A percentile compares a stretch with the other conserved stretches of the same genome.
phyloP scores from a whole-genome alignment of 2,113 vertebrate species.

The Pterophyllum scalare region DNA sequence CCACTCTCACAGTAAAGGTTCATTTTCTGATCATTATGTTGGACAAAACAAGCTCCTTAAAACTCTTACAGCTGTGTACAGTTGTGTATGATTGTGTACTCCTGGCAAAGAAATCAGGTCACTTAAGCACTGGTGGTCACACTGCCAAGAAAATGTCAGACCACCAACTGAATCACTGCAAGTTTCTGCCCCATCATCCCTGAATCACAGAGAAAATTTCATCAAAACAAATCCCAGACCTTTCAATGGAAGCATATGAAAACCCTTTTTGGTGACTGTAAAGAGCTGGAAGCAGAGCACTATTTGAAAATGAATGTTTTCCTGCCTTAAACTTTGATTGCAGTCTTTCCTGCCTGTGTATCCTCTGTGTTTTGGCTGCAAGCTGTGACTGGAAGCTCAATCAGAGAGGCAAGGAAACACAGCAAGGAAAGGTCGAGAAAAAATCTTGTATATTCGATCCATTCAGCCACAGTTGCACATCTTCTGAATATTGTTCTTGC shows the following conservation, averaged over 20 bases:
- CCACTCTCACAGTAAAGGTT: background rate
- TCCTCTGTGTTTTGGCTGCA: conserved; percentile 20
- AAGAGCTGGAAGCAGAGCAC: background rate
- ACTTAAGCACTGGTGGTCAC: background rate
- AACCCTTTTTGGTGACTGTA: background rate
- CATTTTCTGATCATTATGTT: background rate
- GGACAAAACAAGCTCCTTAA: conserved; percentile 17
- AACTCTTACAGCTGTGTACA: background rate
- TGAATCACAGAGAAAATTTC: conserved; percentile 22
- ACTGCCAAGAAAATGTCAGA: conserved; percentile 49
- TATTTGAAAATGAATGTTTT: conserved; percentile 44
- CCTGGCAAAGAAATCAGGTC: conserved; percentile 26
- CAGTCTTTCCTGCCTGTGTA: conserved; percentile 30
- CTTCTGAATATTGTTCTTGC: background rate
- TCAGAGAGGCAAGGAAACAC: background rate
- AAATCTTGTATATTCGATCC: background rate
- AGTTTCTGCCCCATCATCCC: conserved; percentile 32
- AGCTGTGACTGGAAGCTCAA: conserved; percentile 3
- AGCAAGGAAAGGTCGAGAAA: conserved; percentile 16
- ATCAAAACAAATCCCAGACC: conserved; percentile 9
- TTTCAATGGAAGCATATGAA: background rate
- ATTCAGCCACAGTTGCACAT: background rate
- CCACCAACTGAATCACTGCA: conserved; percentile 14
- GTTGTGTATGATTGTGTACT: background rate
- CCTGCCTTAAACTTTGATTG: conserved; percentile 32